Conservation (phyloP, 1,140 invertebrate species). For the Aphidius ervi region DNA sequence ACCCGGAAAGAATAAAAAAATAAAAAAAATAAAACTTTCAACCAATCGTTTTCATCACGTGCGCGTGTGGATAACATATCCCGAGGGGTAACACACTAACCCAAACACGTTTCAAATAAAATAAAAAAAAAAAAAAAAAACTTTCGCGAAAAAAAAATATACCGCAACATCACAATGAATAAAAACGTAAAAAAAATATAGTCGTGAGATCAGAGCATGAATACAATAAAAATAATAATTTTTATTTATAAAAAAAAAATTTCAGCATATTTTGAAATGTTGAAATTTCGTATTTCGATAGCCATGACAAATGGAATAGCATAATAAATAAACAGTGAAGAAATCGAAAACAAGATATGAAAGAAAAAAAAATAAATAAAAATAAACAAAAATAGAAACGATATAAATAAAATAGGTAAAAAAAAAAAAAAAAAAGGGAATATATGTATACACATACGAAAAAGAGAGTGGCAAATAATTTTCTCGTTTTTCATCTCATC, state of each 20-base stretch:
- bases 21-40: conserved; percentile 3
- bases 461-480: conserved; percentile 1
- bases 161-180: neutral
- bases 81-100: neutral
- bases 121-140: conserved; percentile 7
- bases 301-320: conserved; percentile 13
- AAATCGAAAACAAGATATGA: conserved; percentile 12
- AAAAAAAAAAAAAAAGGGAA: neutral
- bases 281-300: neutral
- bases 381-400: too few species aligned
- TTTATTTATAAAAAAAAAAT: neutral
- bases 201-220: neutral
- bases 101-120: conserved; percentile 1
- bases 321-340: conserved; percentile 14
- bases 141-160: neutral
- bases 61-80: neutral
- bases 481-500: conserved; percentile 3
- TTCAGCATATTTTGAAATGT: neutral
- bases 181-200: neutral
- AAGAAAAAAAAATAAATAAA: neutral
- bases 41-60: conserved; percentile 21
- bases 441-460: neutral
- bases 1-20: neutral
- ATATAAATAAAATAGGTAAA: neutral
- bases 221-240: neutral